Percentiles rank a stretch among this genome's conserved stretches.
Evolutionary conservation across 2,797 vertebrate genomes (phyloP).

Genomic region (Acipenser oxyrinchus): DNA sequence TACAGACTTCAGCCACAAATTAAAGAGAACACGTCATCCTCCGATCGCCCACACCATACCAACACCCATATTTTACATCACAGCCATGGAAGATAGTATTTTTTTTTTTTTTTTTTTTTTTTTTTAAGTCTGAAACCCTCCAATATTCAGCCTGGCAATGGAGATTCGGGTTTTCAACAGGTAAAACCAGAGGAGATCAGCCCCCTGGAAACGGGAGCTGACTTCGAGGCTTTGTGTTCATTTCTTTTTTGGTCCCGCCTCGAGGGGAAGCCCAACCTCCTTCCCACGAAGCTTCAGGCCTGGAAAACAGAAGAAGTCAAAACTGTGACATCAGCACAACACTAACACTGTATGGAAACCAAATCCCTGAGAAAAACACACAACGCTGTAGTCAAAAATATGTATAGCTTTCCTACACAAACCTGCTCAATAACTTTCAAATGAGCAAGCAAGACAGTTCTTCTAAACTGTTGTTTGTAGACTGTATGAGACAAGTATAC

Average conservation of each 20-base stretch:
- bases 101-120: constrained; percentile 39
- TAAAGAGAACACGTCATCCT: constrained; percentile 13
- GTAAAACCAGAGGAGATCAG: constrained; percentile 64
- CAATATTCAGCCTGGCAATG: constrained; percentile 52
- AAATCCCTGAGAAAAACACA: too few species aligned
- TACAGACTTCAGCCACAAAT: constrained; percentile 16
- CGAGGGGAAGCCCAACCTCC: constrained; percentile 83
- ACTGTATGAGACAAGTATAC: too few species aligned
- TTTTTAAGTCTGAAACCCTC: constrained; percentile 45
- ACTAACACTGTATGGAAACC: neutral
- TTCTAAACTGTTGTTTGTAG: too few species aligned
- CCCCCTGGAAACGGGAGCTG: constrained; percentile 39
- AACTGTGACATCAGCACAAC: neutral
- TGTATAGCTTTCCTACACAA: too few species aligned
- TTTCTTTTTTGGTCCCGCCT: constrained; percentile 74
- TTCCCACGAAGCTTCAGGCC: constrained; percentile 84
- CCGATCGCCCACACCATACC: constrained; percentile 24
- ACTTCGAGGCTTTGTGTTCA: constrained; percentile 88
- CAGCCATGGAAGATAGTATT: constrained; percentile 32
- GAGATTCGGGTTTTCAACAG: constrained; percentile 45
- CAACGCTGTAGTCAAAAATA: too few species aligned
- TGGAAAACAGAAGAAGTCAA: constrained; percentile 30
- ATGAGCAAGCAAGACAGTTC: too few species aligned
- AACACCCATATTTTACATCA: constrained; percentile 32
- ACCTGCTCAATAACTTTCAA: too few species aligned